These are phyloP conservation scores for Xerus inauris DNA, from an alignment of 2,113 vertebrate genomes.

Conservation along the genomic window DNA sequence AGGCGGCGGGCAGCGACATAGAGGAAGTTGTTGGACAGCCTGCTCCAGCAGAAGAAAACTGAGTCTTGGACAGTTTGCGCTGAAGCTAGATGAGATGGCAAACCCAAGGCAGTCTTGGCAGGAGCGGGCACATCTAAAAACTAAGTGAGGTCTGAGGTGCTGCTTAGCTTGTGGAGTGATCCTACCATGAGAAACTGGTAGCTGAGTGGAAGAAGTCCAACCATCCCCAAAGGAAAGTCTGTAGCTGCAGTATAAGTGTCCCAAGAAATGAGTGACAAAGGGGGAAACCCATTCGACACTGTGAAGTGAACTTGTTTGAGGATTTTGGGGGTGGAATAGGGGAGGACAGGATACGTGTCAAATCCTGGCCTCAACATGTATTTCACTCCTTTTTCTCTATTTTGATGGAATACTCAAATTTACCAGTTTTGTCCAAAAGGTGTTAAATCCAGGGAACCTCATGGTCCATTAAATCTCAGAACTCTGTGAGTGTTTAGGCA, in stretches of 20 bases:
- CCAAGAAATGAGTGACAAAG: neutral
- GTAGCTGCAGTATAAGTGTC: neutral
- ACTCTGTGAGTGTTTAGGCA: neutral
- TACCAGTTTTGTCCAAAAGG: neutral
- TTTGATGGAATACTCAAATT: neutral
- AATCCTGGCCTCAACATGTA: neutral
- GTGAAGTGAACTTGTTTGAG: neutral
- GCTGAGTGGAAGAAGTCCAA: neutral
- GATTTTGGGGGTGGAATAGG: rapidly evolving
- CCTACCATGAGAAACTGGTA: neutral
- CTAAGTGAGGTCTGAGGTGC: neutral
- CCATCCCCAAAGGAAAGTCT: neutral
- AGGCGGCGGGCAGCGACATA: too few relatives aligned
- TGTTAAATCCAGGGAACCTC: neutral
- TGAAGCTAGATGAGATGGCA: constrained; percentile 13
- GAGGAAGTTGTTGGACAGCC: neutral
- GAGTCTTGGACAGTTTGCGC: neutral
- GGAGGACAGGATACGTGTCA: neutral
- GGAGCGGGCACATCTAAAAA: too few relatives aligned
- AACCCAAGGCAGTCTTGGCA: neutral
- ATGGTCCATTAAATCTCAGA: neutral
- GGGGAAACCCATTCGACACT: neutral
- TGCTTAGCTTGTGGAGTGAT: neutral
- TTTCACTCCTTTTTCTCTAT: neutral
- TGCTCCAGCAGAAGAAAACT: neutral